phyloP scores from a whole-genome alignment of 2,888 invertebrate species.

The Drosophila pseudotalamancana region DNA sequence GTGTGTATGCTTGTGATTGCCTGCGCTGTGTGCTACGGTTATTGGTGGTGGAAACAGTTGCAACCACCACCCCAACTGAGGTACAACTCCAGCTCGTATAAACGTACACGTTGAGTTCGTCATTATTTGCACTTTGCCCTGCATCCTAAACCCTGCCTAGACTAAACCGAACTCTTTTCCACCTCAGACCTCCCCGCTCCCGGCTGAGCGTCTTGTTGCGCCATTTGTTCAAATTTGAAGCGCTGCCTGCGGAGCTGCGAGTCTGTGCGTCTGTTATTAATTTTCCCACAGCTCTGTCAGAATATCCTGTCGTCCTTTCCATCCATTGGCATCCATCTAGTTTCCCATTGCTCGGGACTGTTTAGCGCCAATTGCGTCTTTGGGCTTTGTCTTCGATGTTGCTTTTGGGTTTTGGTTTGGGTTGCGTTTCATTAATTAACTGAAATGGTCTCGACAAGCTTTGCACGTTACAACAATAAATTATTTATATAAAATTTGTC shows the following conservation, averaged over 20 bases:
- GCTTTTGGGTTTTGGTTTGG: constrained; percentile 40
- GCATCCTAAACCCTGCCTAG: constrained; percentile 47
- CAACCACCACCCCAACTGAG: constrained; percentile 62
- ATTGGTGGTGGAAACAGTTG: constrained; percentile 71
- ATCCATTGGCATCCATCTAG: not conserved
- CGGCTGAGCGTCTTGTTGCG: constrained; percentile 45
- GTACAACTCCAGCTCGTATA: constrained; percentile 12
- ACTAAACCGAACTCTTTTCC: constrained; percentile 63
- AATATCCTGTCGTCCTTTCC: not conserved
- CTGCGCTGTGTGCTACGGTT: constrained; percentile 35
- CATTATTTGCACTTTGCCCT: constrained; percentile 74
- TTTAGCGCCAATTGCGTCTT: constrained; percentile 73
- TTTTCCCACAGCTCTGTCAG: constrained; percentile 58
- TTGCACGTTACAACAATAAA: constrained; percentile 82
- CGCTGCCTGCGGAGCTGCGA: constrained; percentile 41
- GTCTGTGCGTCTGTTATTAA: constrained; percentile 71
- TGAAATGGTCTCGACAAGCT: constrained; percentile 77
- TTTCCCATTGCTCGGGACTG: constrained; percentile 40
- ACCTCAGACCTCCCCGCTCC: not conserved
- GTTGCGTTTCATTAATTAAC: constrained; percentile 82
- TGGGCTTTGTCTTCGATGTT: constrained; percentile 37
- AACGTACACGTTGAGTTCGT: constrained; percentile 43
- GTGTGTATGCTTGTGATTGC: not conserved
- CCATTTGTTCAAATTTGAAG: constrained; percentile 63
- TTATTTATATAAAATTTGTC: constrained; percentile 82